Evolutionary conservation across 2,113 vertebrate species (phyloP).

Genomic region (Phodopus roborovskii): DNA sequence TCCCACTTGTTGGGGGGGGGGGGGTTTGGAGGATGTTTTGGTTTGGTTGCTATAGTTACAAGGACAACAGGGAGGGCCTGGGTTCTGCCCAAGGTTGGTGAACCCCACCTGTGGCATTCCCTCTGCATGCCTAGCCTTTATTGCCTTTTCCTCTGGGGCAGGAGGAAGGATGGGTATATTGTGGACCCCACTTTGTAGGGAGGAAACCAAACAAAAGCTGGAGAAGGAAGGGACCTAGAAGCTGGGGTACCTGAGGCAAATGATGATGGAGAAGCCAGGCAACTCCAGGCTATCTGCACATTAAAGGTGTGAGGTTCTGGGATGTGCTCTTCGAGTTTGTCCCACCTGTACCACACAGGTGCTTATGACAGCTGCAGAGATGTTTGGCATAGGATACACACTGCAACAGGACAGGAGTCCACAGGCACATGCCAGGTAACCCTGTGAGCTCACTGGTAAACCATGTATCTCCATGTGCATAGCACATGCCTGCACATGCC

Average conservation of each 20-base stretch:
- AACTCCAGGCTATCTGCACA: background rate
- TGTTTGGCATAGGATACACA: background rate
- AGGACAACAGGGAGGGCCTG: background rate
- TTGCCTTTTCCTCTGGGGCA: background rate
- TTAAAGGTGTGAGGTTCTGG: accelerated
- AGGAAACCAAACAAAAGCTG: background rate
- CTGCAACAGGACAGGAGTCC: background rate
- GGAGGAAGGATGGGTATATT: background rate
- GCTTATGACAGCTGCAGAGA: background rate
- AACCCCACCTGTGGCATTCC: background rate
- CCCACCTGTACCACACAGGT: background rate
- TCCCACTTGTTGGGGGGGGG: too few relatives aligned
- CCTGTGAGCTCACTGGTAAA: background rate
- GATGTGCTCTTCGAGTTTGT: background rate
- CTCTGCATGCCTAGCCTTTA: background rate
- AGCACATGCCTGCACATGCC: too few relatives aligned
- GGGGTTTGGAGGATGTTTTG: slow-evolving; percentile 24
- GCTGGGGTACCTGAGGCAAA: background rate
- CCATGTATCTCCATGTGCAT: accelerated
- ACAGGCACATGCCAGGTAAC: background rate
- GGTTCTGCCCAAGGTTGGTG: background rate
- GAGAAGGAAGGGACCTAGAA: background rate
- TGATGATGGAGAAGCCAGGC: background rate
- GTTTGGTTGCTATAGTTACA: slow-evolving; percentile 67
- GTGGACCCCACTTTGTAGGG: background rate